Evolutionary conservation across 2,888 invertebrate genomes (phyloP), one percentile per base, ranked within the genome.

Genomic region (Chirona hameri): DNA sequence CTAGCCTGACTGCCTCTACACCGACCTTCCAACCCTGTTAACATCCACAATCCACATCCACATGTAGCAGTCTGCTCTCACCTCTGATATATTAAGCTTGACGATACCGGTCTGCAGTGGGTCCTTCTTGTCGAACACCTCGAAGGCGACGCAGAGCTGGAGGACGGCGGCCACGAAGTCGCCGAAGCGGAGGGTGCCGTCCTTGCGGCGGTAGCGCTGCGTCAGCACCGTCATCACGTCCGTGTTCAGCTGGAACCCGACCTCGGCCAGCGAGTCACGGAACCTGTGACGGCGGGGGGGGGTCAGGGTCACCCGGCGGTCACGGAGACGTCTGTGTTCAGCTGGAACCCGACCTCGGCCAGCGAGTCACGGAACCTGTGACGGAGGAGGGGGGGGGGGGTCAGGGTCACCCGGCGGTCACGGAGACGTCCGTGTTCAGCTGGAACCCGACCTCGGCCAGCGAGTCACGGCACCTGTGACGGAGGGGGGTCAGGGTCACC

Each of bases 81-180:
- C 94, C 91, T 95, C 95, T 82, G 93, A 90, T 87, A 96, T 90
- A 87, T 91, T 93, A 86, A 96, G 90, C 89, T 95, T 95, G 84
- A 96, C 91, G 85, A 91, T 92, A 86, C 95, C 95, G 87, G 94
- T 93, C 88, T 94, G 93, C 83, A 94, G 90, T 57, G 93, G 92
- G 88, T 94, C 94, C 87, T 80, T 80, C 52, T 80, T 55, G 80
- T 55, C 80, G 29, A 80, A 80, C 27, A 55, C 29, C 52, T 80
- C 52, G 88, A 97, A 97, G 29, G 96, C 95, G 82, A 95, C 93
- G 85, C 94, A 95, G 84, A 97, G 90, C 87, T 96, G 95, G 86
- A 97, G 90, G 86, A 97, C 94, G 79, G 95, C 94, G 0, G 95
- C 94, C 3, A 96, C 96, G 87, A 96, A 97, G 88, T 97, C 97